These are phyloP conservation scores for Anser brachyrhynchus DNA, from an alignment of 2,113 vertebrate genomes.

Conservation along the genomic window DNA sequence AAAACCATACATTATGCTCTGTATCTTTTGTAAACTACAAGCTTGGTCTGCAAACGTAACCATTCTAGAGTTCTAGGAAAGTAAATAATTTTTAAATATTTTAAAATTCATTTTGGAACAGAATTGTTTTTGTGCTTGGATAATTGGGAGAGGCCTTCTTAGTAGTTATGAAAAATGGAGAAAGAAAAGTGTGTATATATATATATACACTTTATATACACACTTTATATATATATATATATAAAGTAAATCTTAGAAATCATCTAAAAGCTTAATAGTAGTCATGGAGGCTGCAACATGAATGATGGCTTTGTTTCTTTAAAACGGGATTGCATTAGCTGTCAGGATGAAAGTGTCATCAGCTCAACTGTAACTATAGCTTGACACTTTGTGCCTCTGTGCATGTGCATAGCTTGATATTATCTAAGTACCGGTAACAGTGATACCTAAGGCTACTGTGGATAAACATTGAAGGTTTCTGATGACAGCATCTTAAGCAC, in stretches of 20 bases:
- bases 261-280: neutral
- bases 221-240: neutral
- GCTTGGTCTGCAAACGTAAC: conserved; percentile 18
- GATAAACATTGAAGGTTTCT: conserved; percentile 43
- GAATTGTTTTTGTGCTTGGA: neutral
- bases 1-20: neutral
- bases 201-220: no score
- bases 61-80: conserved; percentile 23
- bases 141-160: neutral
- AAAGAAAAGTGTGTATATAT: neutral
- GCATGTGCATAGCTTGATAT: conserved; percentile 9
- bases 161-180: neutral
- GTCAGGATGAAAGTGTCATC: neutral
- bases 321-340: neutral
- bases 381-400: neutral
- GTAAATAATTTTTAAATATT: neutral
- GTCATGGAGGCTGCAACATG: neutral
- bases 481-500: conserved; percentile 25
- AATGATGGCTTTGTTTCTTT: conserved; percentile 1
- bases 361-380: neutral
- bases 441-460: neutral
- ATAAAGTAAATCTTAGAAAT: neutral
- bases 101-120: neutral
- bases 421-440: neutral
- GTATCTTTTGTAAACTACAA: conserved; percentile 13